A percentile compares a stretch with the other conserved stretches of the same genome.
phyloP scores from a whole-genome alignment of 2,113 vertebrate genomes.

The Callipepla squamata region DNA sequence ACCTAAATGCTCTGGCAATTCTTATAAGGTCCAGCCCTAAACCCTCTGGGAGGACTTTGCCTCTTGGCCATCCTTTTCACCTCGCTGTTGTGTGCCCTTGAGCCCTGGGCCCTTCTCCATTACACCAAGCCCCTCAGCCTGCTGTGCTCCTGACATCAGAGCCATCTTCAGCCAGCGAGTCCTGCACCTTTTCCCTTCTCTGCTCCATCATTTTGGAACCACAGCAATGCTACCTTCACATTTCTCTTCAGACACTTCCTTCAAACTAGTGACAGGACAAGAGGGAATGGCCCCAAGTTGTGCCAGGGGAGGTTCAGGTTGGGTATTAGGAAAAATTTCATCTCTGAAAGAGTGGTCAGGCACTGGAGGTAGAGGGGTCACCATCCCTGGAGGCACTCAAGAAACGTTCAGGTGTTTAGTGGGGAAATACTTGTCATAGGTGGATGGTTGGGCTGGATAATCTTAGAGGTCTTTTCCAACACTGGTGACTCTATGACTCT shows the following conservation, averaged over 20 bases:
- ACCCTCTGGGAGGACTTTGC: neutral
- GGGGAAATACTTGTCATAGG: too few species aligned
- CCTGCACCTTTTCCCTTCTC: neutral
- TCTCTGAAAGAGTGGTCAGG: too few species aligned
- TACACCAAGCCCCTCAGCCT: neutral
- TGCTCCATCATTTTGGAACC: neutral
- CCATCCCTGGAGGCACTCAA: too few species aligned
- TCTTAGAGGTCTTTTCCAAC: too few species aligned
- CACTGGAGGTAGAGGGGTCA: too few species aligned
- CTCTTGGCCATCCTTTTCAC: neutral
- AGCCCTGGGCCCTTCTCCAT: neutral
- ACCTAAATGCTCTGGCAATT: neutral
- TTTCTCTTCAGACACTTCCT: neutral
- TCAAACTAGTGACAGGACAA: neutral
- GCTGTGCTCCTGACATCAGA: neutral
- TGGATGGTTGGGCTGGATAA: too few species aligned
- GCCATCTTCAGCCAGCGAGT: neutral
- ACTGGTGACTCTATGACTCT: too few species aligned
- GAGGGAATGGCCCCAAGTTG: too few species aligned
- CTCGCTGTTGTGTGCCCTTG: accelerated
- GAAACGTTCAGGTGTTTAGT: too few species aligned
- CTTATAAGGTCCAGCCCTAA: neutral
- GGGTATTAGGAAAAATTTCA: too few species aligned
- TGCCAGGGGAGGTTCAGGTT: too few species aligned
- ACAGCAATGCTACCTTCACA: neutral